Conservation (phyloP, 2,797 vertebrate species). For the Melanotaenia boesemani region DNA sequence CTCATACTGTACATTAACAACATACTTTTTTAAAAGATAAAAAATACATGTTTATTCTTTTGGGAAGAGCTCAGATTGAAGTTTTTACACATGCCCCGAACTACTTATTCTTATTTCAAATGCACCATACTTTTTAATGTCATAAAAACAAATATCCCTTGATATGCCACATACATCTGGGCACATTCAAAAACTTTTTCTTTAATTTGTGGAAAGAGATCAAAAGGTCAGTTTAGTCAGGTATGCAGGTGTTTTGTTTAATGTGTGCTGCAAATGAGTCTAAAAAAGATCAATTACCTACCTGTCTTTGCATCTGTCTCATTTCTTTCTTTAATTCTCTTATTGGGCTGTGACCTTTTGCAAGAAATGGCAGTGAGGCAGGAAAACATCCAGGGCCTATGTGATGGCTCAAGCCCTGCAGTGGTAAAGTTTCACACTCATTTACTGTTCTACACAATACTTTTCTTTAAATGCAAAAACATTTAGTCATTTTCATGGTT, state of each 20-base stretch:
- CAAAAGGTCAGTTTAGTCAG: constrained; percentile 42
- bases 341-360: constrained; percentile 47
- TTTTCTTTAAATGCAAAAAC: too few species aligned
- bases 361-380: background rate
- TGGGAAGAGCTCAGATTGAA: background rate
- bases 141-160: background rate
- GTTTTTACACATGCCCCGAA: too few species aligned
- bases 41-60: background rate
- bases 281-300: constrained; percentile 19
- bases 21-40: background rate
- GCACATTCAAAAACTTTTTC: constrained; percentile 12
- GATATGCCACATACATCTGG: constrained; percentile 21
- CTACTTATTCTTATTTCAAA: too few species aligned
- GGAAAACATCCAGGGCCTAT: background rate
- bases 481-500: too few species aligned
- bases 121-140: too few species aligned
- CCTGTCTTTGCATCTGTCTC: constrained; percentile 12
- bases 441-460: too few species aligned
- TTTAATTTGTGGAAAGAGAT: constrained; percentile 41
- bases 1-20: background rate
- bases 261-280: constrained; percentile 32
- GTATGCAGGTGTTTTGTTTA: constrained; percentile 24
- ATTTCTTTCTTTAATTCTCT: constrained; percentile 21
- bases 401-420: too few species aligned
- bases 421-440: too few species aligned